Evolutionary conservation across 2,113 vertebrate species (phyloP).

Genomic region (Lontra canadensis): DNA sequence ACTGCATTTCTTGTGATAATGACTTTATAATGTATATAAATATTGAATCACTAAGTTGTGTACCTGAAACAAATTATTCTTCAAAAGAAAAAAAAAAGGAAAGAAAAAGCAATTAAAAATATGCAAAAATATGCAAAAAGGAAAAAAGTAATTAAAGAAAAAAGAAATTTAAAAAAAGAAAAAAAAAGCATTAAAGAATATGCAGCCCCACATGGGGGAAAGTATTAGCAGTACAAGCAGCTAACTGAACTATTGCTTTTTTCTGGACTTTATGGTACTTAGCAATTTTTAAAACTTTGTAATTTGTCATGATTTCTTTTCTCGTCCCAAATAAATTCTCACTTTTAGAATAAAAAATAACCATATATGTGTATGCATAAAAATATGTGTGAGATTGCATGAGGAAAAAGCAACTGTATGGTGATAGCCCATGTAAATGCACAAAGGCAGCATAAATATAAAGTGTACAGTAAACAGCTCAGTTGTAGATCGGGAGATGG

Average conservation of each 20-base stretch:
- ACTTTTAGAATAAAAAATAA: background rate
- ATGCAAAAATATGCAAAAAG: no score
- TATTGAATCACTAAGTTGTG: background rate
- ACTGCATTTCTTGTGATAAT: background rate
- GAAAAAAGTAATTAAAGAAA: background rate
- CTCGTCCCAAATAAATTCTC: background rate
- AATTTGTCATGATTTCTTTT: conserved; percentile 16
- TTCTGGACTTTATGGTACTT: background rate
- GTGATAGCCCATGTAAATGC: background rate
- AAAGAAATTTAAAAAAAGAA: background rate
- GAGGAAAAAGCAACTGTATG: background rate
- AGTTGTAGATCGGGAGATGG: background rate
- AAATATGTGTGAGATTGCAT: background rate
- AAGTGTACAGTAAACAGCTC: background rate
- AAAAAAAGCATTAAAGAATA: background rate
- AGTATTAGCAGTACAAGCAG: background rate
- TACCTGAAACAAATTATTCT: background rate
- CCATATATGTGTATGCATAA: background rate
- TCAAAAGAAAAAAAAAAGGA: background rate
- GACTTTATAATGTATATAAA: background rate
- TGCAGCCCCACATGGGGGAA: background rate
- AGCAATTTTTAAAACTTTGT: background rate
- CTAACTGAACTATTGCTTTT: background rate
- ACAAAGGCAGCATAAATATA: background rate
- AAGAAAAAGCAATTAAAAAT: background rate